These are phyloP conservation scores for Epizoanthus stellaris DNA, from an alignment of 92 coral and sea anemone species.

Conservation along the genomic window DNA sequence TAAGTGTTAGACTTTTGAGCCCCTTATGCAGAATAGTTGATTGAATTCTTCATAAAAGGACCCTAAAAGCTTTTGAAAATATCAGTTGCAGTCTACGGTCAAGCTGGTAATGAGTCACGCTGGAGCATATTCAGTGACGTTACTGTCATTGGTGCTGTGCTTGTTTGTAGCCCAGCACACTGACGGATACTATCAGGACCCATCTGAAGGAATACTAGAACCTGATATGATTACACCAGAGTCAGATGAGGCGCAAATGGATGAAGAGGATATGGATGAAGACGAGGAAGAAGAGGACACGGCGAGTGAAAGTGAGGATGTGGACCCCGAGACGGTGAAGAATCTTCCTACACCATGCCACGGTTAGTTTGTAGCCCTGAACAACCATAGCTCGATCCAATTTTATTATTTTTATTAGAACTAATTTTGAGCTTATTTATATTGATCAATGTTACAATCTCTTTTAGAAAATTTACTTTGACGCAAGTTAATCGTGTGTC, in stretches of 20 bases:
- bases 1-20: too few relatives aligned
- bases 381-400: background rate
- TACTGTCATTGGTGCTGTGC: background rate
- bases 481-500: too few relatives aligned
- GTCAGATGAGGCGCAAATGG: background rate
- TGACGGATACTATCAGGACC: slow-evolving; percentile 20
- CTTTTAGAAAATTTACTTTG: too few relatives aligned
- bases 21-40: too few relatives aligned
- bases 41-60: too few relatives aligned
- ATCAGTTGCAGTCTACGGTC: too few relatives aligned
- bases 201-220: slow-evolving; percentile 37
- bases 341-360: slow-evolving; percentile 39
- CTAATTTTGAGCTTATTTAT: too few relatives aligned
- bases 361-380: background rate
- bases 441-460: too few relatives aligned
- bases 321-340: slow-evolving; percentile 19
- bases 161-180: background rate
- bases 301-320: background rate
- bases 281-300: slow-evolving; percentile 22
- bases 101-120: background rate
- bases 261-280: slow-evolving; percentile 21
- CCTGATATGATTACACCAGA: background rate
- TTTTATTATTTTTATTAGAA: background rate
- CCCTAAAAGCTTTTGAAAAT: too few relatives aligned
- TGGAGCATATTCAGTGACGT: background rate